These are phyloP conservation scores for Troides oblongomaculatus DNA, from an alignment of 2,888 invertebrate species.

Conservation along the genomic window DNA sequence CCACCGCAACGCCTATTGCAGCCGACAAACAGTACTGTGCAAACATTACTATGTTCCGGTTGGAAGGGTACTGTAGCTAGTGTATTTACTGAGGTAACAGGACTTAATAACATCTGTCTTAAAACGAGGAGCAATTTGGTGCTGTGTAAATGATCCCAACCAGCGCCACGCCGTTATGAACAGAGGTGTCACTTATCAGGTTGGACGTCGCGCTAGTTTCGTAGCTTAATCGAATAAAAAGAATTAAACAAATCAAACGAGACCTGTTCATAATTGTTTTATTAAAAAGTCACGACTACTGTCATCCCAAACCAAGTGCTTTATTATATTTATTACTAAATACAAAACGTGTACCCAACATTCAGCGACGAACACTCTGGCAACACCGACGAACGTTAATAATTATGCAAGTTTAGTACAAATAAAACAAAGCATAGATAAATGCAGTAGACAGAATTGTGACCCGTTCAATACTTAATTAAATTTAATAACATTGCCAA, in stretches of 20 bases:
- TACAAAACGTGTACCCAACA: slow-evolving; percentile 47
- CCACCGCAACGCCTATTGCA: too few species aligned
- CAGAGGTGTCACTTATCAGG: too few species aligned
- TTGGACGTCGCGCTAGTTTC: too few species aligned
- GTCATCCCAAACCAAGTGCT: slow-evolving; percentile 78
- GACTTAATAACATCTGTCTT: too few species aligned
- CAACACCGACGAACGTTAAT: slow-evolving; percentile 25
- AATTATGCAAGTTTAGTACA: background rate
- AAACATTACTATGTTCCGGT: too few species aligned
- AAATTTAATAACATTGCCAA: background rate
- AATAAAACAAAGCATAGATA: slow-evolving; percentile 11
- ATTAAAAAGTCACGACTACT: slow-evolving; percentile 71
- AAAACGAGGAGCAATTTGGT: too few species aligned
- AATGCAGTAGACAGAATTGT: background rate
- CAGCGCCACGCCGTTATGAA: too few species aligned
- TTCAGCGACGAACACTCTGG: slow-evolving; percentile 17
- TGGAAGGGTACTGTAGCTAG: too few species aligned
- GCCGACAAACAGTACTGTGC: too few species aligned
- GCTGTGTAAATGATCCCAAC: too few species aligned
- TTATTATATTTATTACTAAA: slow-evolving; percentile 47
- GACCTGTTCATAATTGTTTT: slow-evolving; percentile 55
- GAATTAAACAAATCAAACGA: slow-evolving; percentile 33
- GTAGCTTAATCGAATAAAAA: too few species aligned
- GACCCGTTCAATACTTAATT: background rate
- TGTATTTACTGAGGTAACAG: too few species aligned